These are phyloP conservation scores for Austrofundulus limnaeus DNA, from an alignment of 2,113 vertebrate genomes.

Conservation along the genomic window DNA sequence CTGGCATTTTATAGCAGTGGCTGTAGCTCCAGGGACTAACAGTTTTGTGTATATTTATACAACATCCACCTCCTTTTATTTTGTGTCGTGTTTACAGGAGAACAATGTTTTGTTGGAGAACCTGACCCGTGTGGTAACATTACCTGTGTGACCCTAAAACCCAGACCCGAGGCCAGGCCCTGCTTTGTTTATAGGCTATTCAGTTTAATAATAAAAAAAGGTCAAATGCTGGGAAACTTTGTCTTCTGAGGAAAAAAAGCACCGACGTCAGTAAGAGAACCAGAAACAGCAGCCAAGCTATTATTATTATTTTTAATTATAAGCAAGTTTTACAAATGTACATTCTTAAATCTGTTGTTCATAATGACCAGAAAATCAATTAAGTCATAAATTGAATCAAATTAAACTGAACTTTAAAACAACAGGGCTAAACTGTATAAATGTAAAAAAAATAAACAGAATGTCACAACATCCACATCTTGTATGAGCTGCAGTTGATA, in stretches of 20 bases:
- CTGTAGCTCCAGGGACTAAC: background rate
- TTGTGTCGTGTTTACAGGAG: conserved; percentile 8
- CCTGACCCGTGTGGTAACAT: conserved; percentile 50
- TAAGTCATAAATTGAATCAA: too few species aligned
- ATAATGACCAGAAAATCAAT: too few species aligned
- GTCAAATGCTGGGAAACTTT: conserved; percentile 2
- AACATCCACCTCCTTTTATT: background rate
- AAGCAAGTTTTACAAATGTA: too few species aligned
- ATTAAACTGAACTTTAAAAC: too few species aligned
- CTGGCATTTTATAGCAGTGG: background rate
- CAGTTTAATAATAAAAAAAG: conserved; percentile 17
- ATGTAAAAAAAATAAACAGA: too few species aligned
- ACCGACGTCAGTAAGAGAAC: background rate
- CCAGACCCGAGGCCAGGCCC: background rate
- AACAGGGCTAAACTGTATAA: too few species aligned
- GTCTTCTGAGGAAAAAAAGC: conserved; percentile 11
- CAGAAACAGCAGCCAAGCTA: background rate
- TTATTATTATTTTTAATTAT: too few species aligned
- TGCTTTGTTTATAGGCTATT: conserved; percentile 21
- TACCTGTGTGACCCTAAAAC: conserved; percentile 47
- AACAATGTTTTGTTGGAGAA: conserved; percentile 30
- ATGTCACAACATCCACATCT: too few species aligned
- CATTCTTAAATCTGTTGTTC: too few species aligned
- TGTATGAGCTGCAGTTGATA: too few species aligned
- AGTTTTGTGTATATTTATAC: background rate